Evolutionary conservation across 2,113 vertebrate genomes (phyloP).

Genomic region (Uria lomvia): DNA sequence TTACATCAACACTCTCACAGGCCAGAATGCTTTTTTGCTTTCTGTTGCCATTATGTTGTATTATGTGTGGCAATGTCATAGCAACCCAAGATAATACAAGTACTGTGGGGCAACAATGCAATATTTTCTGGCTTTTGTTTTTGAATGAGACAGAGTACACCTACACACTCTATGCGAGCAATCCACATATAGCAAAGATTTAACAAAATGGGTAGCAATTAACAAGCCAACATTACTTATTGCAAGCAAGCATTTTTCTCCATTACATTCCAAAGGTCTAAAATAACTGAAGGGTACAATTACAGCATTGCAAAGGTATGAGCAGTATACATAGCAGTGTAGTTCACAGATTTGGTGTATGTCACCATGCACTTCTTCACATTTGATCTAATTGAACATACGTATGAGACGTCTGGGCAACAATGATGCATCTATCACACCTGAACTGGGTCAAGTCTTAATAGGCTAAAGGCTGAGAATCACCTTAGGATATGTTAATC

Average conservation of each 20-base stretch:
- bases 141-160: background rate
- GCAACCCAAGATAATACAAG: conserved; percentile 33
- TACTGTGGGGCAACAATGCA: background rate
- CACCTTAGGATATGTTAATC: background rate
- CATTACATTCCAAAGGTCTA: background rate
- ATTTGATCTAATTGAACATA: background rate
- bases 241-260: background rate
- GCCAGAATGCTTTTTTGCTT: conserved; percentile 19
- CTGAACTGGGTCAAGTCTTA: background rate
- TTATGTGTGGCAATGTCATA: conserved; percentile 35
- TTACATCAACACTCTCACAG: conserved; percentile 25
- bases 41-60: conserved; percentile 13
- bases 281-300: background rate
- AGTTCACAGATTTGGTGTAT: background rate
- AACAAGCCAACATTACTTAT: background rate
- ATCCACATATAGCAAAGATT: background rate
- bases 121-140: conserved; percentile 10
- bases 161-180: background rate
- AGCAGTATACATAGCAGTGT: background rate
- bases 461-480: background rate
- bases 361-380: background rate
- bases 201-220: background rate
- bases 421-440: background rate
- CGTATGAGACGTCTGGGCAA: rapidly evolving
- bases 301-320: background rate